A percentile compares a stretch with the other conserved stretches of the same genome.
phyloP scores from a whole-genome alignment of 2,113 vertebrate species.

The Piaya cayana region DNA sequence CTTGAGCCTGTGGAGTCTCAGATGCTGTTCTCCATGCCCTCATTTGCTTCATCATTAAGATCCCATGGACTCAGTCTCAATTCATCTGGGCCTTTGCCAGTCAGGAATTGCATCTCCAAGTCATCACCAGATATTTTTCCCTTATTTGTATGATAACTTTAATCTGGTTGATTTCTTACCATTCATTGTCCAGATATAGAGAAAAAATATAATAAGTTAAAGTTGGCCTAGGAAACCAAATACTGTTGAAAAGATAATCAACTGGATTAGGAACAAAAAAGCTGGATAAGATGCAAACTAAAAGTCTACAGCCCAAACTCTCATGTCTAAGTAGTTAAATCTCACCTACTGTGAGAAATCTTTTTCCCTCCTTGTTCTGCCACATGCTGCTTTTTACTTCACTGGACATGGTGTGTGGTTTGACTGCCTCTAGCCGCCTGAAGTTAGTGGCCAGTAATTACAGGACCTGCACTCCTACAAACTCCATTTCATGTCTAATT shows the following conservation, averaged over 20 bases:
- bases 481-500: neutral
- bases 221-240: neutral
- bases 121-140: neutral
- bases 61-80: neutral
- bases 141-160: neutral
- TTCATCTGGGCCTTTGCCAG: neutral
- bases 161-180: neutral
- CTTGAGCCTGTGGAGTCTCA: neutral
- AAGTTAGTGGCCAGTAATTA: neutral
- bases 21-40: neutral
- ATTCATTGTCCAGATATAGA: neutral
- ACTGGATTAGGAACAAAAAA: neutral
- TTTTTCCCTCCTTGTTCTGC: neutral
- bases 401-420: accelerated
- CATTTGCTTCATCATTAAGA: neutral
- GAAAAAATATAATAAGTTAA: neutral
- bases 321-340: accelerated
- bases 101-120: neutral
- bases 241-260: neutral
- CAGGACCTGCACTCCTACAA: neutral
- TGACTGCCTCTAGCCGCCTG: neutral
- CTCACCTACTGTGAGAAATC: neutral
- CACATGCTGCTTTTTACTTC: neutral
- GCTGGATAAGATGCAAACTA: neutral
- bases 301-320: neutral